Evolutionary conservation across 2,113 vertebrate species (phyloP), one percentile per base, ranked within the genome.

Genomic region (Urocynchramus pylzowi): DNA sequence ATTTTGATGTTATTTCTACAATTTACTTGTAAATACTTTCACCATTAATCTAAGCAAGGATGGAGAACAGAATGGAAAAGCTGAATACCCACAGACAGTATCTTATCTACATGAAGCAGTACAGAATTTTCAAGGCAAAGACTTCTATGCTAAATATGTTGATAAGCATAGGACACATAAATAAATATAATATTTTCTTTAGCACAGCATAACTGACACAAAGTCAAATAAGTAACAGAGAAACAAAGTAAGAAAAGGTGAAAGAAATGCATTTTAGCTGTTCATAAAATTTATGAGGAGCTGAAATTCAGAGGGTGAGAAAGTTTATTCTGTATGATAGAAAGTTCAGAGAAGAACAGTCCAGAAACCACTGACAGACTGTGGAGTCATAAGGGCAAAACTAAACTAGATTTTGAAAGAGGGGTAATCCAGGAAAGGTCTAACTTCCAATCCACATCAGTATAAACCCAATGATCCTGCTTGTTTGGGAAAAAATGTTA

Each of bases 1-100:
- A 95, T 92, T 91, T 84, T 93, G 56, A 86, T 93, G 41, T 79
- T 88, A 79, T 94, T 95, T 91, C 80, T 89, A 95, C 56, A 30
- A 71, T 22, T 83, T n/a, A 76, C 39, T 80, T 53, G 10, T 2
- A 97, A 96, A 96, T 57, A 53, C 41, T 73, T 65, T 80, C 47
- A 59, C 67, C 31, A 54, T 94, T 89, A 90, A 19, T 54, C 60
- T 74, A 91, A 96, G 67, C 9, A 94, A 94, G 35, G 30, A 82
- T 42, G 28, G 27, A 93, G 68, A 94, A 63, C 7, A 95, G 42
- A 67, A 89, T 27, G 31, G 44, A 68, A 88, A 92, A 91, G 49
- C 22, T 80, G 77, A 75, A 89, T 73, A 81, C 11, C 15, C 63
- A 52, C 17, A 90, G 42, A 87, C 76, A 96, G 28, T 35, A 73